Percentiles rank a stretch among this genome's conserved stretches.
Evolutionary conservation across 2,113 vertebrate genomes (phyloP).

Genomic region (Raphicerus campestris): DNA sequence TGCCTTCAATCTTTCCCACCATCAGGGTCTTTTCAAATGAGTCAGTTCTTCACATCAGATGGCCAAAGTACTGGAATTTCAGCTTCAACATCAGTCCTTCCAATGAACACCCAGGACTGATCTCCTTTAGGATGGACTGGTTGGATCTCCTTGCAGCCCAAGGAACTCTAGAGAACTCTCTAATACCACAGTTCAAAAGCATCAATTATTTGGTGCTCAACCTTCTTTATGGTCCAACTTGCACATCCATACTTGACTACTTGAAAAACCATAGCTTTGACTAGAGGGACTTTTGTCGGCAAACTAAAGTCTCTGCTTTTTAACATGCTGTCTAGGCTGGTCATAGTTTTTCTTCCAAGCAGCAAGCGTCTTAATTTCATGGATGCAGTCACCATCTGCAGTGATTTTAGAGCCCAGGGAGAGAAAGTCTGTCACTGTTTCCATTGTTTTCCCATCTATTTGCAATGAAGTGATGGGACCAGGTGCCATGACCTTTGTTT

Average conservation of each 20-base stretch:
- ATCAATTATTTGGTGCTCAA: not conserved
- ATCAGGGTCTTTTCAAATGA: not conserved
- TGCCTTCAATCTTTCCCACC: not conserved
- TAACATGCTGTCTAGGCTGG: not conserved
- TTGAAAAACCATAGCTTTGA: not conserved
- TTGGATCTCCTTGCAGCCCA: not conserved
- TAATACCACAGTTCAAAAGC: not conserved
- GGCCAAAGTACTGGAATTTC: not conserved
- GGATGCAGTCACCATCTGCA: not conserved
- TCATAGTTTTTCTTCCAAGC: not conserved
- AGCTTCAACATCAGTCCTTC: not conserved
- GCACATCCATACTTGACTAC: not conserved
- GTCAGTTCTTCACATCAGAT: not conserved
- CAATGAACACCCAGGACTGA: not conserved
- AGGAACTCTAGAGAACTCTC: not conserved
- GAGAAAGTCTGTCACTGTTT: not conserved
- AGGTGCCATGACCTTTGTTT: not conserved
- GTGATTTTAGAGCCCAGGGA: not conserved
- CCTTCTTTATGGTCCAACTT: not conserved
- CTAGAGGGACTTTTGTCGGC: not conserved
- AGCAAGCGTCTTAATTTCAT: not conserved
- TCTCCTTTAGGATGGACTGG: not conserved
- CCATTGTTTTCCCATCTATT: not conserved
- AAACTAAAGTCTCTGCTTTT: not conserved
- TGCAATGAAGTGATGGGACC: not conserved